Evolutionary conservation across 2,888 invertebrate species (phyloP).

Genomic region (Lasioglossum pauxillum): DNA sequence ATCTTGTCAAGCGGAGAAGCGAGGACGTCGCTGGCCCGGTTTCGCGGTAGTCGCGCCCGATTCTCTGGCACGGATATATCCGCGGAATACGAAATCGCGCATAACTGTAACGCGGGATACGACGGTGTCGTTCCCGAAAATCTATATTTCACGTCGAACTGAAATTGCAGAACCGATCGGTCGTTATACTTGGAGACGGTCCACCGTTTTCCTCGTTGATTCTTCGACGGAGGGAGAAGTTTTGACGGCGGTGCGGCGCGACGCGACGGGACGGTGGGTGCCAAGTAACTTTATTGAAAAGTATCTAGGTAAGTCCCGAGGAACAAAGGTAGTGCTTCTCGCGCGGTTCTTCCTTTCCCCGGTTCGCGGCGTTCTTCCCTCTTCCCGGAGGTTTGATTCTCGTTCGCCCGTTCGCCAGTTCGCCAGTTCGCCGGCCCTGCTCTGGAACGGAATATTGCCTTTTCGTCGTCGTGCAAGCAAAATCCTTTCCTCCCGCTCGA

Average conservation of each 20-base stretch:
- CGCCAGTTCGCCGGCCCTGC: constrained; percentile 51
- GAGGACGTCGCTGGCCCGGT: background rate
- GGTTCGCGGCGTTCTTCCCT: constrained; percentile 29
- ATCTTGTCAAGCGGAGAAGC: constrained; percentile 35
- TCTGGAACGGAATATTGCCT: constrained; percentile 71
- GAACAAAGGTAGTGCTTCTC: constrained; percentile 67
- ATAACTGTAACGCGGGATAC: constrained; percentile 26
- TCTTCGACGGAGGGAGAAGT: constrained; percentile 54
- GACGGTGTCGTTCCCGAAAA: constrained; percentile 38
- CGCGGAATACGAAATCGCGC: constrained; percentile 54
- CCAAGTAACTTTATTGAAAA: constrained; percentile 75
- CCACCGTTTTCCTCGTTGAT: constrained; percentile 35
- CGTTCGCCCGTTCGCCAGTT: background rate
- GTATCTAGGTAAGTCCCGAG: constrained; percentile 70
- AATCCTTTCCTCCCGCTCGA: constrained; percentile 73
- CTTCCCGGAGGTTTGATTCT: constrained; percentile 11
- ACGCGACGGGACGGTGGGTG: constrained; percentile 54
- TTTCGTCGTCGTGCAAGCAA: constrained; percentile 74
- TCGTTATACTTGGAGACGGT: constrained; percentile 58
- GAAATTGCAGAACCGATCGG: constrained; percentile 54
- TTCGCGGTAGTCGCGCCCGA: constrained; percentile 45
- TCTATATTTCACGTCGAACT: constrained; percentile 48
- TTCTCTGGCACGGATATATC: constrained; percentile 45
- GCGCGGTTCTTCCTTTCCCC: constrained; percentile 22
- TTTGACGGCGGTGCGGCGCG: constrained; percentile 54